Percentiles rank a stretch among this genome's conserved stretches.
Evolutionary conservation across 1,140 invertebrate species (phyloP).

Genomic region (Sycophaga agraensis): DNA sequence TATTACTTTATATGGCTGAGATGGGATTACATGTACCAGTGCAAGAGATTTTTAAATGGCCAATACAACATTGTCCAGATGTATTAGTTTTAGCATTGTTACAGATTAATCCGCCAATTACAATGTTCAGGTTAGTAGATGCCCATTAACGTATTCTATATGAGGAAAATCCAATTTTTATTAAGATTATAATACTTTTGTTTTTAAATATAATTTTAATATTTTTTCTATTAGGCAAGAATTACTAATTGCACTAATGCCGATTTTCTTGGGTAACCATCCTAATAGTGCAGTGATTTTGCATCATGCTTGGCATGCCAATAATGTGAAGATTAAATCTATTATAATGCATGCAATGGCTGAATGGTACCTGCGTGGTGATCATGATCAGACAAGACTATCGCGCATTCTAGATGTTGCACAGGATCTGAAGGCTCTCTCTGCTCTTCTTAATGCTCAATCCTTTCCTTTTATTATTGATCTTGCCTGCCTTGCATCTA

Average conservation of each 20-base stretch:
- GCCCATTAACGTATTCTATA: too few relatives aligned
- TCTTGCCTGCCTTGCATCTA: constrained; percentile 92
- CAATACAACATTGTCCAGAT: constrained; percentile 91
- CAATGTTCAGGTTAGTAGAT: constrained; percentile 56
- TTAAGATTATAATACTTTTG: background rate
- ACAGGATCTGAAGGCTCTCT: constrained; percentile 94
- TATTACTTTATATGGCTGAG: constrained; percentile 84
- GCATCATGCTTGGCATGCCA: constrained; percentile 90
- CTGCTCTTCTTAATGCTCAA: constrained; percentile 87
- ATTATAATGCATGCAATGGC: constrained; percentile 96
- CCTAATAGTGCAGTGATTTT: constrained; percentile 91
- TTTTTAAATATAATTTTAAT: background rate
- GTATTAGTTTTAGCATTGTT: constrained; percentile 84
- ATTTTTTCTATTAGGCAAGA: constrained; percentile 66
- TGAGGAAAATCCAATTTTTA: background rate
- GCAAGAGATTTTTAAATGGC: constrained; percentile 90
- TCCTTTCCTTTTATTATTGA: constrained; percentile 97
- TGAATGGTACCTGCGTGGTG: constrained; percentile 91
- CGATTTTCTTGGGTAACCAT: constrained; percentile 91
- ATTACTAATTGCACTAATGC: constrained; percentile 80
- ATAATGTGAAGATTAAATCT: constrained; percentile 72
- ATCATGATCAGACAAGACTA: constrained; percentile 89
- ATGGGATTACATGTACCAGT: constrained; percentile 78
- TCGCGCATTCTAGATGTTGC: constrained; percentile 95
- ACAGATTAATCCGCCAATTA: constrained; percentile 78